Evolutionary conservation across 2,888 invertebrate species (phyloP).

Genomic region (Agrenia bidenticulata): DNA sequence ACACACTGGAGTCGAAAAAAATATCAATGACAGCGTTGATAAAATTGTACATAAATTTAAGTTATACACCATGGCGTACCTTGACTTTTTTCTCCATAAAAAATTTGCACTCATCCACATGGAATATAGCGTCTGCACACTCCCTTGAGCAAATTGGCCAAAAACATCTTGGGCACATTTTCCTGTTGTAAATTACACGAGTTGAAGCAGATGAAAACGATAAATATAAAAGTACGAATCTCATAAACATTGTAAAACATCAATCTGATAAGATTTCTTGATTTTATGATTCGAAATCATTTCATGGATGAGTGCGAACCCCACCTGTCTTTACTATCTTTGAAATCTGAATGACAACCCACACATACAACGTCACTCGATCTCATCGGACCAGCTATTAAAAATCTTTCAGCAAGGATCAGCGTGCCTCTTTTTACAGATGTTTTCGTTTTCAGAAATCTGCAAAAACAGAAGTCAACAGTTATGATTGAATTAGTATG

Average conservation of each 20-base stretch:
- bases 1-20: background rate
- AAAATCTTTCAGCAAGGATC: conserved; percentile 53
- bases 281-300: too few relatives aligned
- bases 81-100: conserved; percentile 43
- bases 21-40: too few relatives aligned
- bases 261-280: background rate
- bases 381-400: conserved; percentile 52
- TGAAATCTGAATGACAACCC: conserved; percentile 52
- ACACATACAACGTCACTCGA: conserved; percentile 52
- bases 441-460: conserved; percentile 42
- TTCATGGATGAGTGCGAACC: background rate
- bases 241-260: too few relatives aligned
- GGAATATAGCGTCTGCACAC: conserved; percentile 52
- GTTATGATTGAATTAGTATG: too few relatives aligned
- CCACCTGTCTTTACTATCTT: conserved; percentile 56
- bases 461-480: conserved; percentile 3
- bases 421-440: conserved; percentile 43
- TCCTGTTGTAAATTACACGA: conserved; percentile 1
- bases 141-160: conserved; percentile 54
- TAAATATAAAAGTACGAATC: too few relatives aligned
- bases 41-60: too few relatives aligned
- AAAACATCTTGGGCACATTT: conserved; percentile 47
- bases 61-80: conserved; percentile 33
- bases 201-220: background rate
- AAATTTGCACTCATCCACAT: conserved; percentile 50